Evolutionary conservation across 2,888 invertebrate genomes (phyloP).

Genomic region (Hybos culiciformis): DNA sequence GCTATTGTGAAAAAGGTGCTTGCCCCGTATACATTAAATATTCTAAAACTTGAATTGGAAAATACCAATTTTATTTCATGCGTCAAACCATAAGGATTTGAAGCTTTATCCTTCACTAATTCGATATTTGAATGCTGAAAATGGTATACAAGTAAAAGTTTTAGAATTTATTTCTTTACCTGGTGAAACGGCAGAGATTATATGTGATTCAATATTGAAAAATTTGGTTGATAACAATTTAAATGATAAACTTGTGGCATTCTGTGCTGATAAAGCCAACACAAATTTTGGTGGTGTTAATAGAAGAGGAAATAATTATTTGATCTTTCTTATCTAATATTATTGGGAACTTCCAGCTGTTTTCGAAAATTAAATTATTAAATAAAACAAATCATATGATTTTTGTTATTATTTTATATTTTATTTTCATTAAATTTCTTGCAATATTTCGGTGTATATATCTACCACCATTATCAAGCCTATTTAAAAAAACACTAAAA

Average conservation of each 20-base stretch:
- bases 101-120: background rate
- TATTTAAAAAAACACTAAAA: too few relatives aligned
- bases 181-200: background rate
- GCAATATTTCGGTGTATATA: too few relatives aligned
- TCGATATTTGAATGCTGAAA: background rate
- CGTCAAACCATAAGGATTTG: background rate
- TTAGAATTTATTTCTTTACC: background rate
- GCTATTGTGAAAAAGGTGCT: background rate
- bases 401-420: too few relatives aligned
- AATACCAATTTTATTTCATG: background rate
- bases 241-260: background rate
- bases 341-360: too few relatives aligned
- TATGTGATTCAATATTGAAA: background rate
- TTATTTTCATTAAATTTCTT: too few relatives aligned
- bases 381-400: too few relatives aligned
- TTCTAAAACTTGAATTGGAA: background rate
- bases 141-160: background rate
- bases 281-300: slow-evolving; percentile 1
- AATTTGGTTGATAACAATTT: background rate
- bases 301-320: too few relatives aligned
- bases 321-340: too few relatives aligned
- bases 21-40: background rate
- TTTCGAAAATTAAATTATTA: too few relatives aligned
- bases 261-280: background rate
- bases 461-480: too few relatives aligned